A percentile compares a stretch with the other conserved stretches of the same genome.
These are phyloP conservation scores for Bucorvus abyssinicus DNA, from an alignment of 2,797 vertebrate genomes.

Conservation along the genomic window DNA sequence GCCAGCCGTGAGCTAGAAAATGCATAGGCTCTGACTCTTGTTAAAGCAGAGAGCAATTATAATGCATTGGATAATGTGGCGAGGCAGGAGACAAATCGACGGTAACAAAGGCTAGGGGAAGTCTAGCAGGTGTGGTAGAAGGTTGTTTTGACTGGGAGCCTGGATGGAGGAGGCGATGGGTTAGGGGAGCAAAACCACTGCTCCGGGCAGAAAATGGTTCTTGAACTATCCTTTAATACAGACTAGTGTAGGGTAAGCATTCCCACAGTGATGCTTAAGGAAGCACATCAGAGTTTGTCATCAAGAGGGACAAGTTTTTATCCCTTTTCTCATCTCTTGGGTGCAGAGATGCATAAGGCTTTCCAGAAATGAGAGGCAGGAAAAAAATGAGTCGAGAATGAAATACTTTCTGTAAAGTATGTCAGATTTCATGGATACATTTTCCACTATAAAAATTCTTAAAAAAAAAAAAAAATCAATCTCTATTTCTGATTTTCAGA, in stretches of 20 bases:
- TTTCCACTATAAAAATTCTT: background rate
- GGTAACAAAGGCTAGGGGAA: background rate
- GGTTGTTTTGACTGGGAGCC: background rate
- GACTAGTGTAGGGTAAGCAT: background rate
- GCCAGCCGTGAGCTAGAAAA: background rate
- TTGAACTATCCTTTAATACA: background rate
- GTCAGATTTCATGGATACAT: background rate
- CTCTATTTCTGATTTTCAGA: background rate
- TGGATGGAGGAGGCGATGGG: background rate
- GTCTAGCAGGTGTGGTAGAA: background rate
- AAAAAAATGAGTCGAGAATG: background rate
- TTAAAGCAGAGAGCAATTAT: background rate
- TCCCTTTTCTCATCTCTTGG: background rate
- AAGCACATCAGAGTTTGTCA: background rate
- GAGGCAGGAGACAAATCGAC: background rate
- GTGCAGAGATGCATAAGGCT: background rate
- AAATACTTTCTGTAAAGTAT: background rate
- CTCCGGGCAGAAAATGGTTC: background rate
- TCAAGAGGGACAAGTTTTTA: background rate
- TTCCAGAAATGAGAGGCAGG: background rate
- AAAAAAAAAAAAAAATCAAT: background rate
- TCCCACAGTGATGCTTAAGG: background rate
- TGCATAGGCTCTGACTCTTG: fast-evolving
- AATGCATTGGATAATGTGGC: background rate
- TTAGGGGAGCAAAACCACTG: background rate